Conservation (phyloP, 1,140 invertebrate genomes). For the Plutomurus gul region DNA sequence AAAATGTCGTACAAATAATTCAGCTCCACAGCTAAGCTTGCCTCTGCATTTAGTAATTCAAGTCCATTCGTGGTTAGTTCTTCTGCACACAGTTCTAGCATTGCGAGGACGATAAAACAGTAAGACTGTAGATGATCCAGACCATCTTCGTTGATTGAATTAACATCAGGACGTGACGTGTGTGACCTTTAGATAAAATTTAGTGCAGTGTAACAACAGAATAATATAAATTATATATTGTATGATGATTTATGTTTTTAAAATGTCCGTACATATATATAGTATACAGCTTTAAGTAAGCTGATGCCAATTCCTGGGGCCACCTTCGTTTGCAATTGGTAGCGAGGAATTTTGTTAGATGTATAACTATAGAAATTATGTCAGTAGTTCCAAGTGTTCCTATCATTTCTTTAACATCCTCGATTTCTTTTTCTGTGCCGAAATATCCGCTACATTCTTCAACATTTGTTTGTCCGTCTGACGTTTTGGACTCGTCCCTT, state of each 20-base stretch:
- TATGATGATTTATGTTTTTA: neutral
- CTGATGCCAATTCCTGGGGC: conserved; percentile 65
- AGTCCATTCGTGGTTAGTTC: conserved; percentile 58
- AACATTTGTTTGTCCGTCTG: neutral
- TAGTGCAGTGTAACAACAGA: neutral
- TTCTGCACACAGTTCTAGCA: conserved; percentile 64
- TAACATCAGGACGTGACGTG: neutral
- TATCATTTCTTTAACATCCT: conserved; percentile 70
- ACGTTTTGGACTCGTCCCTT: conserved; percentile 42
- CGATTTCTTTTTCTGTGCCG: conserved; percentile 66
- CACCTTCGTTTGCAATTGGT: conserved; percentile 67
- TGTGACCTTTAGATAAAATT: neutral
- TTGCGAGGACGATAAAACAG: conserved; percentile 60
- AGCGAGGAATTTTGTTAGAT: conserved; percentile 64
- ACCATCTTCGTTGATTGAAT: neutral
- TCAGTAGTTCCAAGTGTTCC: conserved; percentile 60
- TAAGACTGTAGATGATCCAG: conserved; percentile 60
- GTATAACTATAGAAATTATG: conserved; percentile 68
- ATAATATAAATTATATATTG: too few relatives aligned
- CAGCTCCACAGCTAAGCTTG: neutral
- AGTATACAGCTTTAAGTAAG: conserved; percentile 67
- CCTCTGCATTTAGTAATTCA: conserved; percentile 67
- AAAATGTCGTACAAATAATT: neutral
- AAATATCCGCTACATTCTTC: conserved; percentile 63
- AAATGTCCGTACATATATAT: conserved; percentile 41